A percentile compares a stretch with the other conserved stretches of the same genome.
Conservation (phyloP, 1,140 invertebrate genomes). For the Diachasma alloeum region DNA sequence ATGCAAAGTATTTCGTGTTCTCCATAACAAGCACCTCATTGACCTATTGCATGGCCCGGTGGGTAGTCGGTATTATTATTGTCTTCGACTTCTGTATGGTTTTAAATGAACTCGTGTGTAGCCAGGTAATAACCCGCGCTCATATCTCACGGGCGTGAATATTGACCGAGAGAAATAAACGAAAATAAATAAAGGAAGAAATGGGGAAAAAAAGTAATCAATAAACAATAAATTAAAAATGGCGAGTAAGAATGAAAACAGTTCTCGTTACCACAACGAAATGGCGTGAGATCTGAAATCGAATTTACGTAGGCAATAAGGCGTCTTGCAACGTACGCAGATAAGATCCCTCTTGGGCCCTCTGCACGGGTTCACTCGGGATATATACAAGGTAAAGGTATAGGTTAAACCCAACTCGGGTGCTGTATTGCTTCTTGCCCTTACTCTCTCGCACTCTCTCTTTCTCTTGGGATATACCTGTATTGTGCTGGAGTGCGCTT, state of each 20-base stretch:
- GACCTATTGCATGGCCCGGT: conserved; percentile 50
- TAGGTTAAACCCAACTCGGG: conserved; percentile 18
- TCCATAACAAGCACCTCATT: conserved; percentile 64
- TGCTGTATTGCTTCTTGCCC: conserved; percentile 8
- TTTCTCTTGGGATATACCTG: background rate
- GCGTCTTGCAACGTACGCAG: conserved; percentile 40
- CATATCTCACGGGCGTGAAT: background rate
- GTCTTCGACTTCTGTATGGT: conserved; percentile 25
- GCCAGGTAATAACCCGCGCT: background rate
- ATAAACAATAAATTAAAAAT: conserved; percentile 9
- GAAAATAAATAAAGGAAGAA: background rate
- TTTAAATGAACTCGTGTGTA: background rate
- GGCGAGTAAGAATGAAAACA: background rate
- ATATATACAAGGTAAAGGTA: conserved; percentile 1
- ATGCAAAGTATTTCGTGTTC: conserved; percentile 63
- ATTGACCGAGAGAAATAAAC: background rate
- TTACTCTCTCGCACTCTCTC: background rate
- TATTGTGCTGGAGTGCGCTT: conserved; percentile 12
- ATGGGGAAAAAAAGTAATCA: background rate
- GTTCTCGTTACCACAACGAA: conserved; percentile 11
- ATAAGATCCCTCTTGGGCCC: conserved; percentile 43
- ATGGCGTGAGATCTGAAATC: conserved; percentile 41
- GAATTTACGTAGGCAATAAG: conserved; percentile 38
- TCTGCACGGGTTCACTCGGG: conserved; percentile 9
- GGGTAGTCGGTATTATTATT: conserved; percentile 46